Percentiles rank a stretch among this genome's conserved stretches.
Conservation (phyloP, 2,113 vertebrate species). For the Myotis brandtii region DNA sequence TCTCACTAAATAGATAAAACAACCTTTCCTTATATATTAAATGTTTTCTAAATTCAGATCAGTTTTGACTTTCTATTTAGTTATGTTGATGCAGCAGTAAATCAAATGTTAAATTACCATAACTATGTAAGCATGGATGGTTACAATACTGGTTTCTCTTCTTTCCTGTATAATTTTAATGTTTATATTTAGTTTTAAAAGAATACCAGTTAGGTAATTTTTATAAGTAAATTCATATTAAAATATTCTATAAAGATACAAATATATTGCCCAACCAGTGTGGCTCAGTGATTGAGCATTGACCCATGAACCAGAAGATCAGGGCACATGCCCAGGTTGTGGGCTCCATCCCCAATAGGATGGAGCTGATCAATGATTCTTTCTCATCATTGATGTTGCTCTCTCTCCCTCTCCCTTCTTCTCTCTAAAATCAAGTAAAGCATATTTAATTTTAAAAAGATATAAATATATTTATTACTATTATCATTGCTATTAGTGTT, state of each 20-base stretch:
- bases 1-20: neutral
- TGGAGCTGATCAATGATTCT: no score
- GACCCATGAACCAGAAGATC: no score
- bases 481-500: neutral
- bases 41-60: neutral
- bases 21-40: neutral
- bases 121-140: neutral
- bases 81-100: neutral
- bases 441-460: no score
- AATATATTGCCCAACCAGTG: neutral
- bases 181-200: conserved; percentile 1
- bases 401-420: no score
- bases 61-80: neutral
- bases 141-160: neutral
- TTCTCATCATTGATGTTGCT: no score
- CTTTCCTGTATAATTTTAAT: neutral
- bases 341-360: no score
- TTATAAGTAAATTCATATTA: neutral
- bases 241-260: neutral
- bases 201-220: neutral
- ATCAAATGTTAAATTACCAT: neutral
- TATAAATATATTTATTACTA: neutral
- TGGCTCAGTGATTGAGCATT: no score
- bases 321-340: no score
- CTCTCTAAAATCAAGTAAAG: no score